phyloP scores from a whole-genome alignment of 2,113 vertebrate genomes.

The Coturnix japonica region DNA sequence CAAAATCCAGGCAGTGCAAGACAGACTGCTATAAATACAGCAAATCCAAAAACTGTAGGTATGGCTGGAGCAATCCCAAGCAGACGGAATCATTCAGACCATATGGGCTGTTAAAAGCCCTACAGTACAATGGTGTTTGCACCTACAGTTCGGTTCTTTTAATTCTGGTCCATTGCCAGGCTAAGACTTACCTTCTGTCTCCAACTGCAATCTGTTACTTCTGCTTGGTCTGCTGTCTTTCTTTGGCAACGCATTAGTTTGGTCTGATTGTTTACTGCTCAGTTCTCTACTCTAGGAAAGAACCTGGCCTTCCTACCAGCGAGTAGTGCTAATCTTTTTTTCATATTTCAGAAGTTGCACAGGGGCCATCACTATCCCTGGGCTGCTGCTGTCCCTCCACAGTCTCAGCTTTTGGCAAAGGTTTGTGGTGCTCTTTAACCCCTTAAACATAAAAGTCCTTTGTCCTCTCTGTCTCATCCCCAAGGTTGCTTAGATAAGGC shows the following conservation, averaged over 20 bases:
- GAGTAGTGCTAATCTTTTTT: background rate
- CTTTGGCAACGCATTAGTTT: background rate
- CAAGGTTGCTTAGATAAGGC: background rate
- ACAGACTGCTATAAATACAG: background rate
- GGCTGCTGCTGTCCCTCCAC: background rate
- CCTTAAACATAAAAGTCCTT: background rate
- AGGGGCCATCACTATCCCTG: background rate
- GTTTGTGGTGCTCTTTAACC: background rate
- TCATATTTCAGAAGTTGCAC: background rate
- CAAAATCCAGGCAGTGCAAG: background rate
- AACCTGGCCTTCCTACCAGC: background rate
- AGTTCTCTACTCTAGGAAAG: background rate
- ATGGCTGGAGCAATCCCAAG: background rate
- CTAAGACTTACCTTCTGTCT: background rate
- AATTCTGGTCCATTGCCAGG: background rate
- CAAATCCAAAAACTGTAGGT: background rate
- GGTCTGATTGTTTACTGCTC: background rate
- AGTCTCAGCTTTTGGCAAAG: background rate
- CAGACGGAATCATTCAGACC: background rate
- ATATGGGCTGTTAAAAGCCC: background rate
- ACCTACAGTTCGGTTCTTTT: background rate
- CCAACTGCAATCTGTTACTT: background rate
- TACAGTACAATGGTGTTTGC: rapidly evolving
- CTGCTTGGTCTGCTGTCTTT: background rate
- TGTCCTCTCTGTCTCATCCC: background rate